phyloP scores from a whole-genome alignment of 1,140 invertebrate genomes.

The Anoplolepis gracilipes region DNA sequence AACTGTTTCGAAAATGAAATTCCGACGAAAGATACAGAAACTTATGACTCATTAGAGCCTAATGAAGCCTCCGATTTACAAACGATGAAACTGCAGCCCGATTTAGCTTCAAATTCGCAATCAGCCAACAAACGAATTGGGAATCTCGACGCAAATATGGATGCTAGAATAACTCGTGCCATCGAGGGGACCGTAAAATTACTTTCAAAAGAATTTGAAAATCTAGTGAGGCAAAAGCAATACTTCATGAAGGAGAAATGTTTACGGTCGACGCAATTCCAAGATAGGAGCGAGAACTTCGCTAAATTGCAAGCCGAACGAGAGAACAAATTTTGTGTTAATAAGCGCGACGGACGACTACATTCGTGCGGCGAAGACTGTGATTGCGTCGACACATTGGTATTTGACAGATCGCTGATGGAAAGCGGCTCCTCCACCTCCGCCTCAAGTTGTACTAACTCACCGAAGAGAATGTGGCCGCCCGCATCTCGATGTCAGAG shows the following conservation, averaged over 20 bases:
- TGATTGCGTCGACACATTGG: slow-evolving; percentile 79
- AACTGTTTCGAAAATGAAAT: slow-evolving; percentile 74
- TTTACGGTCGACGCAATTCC: slow-evolving; percentile 67
- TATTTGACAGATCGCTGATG: slow-evolving; percentile 86
- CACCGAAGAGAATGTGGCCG: slow-evolving; percentile 88
- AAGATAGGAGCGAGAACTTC: slow-evolving; percentile 78
- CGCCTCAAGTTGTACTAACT: slow-evolving; percentile 89
- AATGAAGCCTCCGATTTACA: slow-evolving; percentile 60
- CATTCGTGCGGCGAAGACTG: slow-evolving; percentile 82
- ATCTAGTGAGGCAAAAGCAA: slow-evolving; percentile 79
- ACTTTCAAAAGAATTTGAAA: slow-evolving; percentile 83
- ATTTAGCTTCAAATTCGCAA: not conserved
- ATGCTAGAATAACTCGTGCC: slow-evolving; percentile 80
- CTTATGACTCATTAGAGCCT: slow-evolving; percentile 80
- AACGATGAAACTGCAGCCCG: not conserved
- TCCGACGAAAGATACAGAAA: slow-evolving; percentile 79
- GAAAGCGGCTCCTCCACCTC: slow-evolving; percentile 89
- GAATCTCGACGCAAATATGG: slow-evolving; percentile 73
- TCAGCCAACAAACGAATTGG: slow-evolving; percentile 53
- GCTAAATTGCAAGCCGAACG: slow-evolving; percentile 80
- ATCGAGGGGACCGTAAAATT: slow-evolving; percentile 84
- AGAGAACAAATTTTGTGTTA: slow-evolving; percentile 68
- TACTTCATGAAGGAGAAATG: slow-evolving; percentile 77
- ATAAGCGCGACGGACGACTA: slow-evolving; percentile 74
- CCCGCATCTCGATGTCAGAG: slow-evolving; percentile 83